Conservation (phyloP, 2,113 vertebrate genomes). For the Rhinogobius similis region DNA sequence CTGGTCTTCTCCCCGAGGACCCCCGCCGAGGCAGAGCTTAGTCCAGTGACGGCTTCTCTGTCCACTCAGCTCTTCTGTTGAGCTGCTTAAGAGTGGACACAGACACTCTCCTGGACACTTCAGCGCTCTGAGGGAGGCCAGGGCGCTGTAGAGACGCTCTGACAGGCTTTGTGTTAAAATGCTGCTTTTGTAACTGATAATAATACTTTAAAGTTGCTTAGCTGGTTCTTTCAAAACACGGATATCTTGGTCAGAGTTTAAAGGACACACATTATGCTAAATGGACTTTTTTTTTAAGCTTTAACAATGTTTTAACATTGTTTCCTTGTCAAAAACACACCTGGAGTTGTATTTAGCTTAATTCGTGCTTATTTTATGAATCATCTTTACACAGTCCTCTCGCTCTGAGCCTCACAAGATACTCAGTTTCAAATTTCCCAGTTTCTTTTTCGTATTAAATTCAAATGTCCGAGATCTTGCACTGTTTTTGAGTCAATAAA, state of each 20-base stretch:
- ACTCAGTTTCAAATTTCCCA: no score
- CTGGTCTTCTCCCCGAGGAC: background rate
- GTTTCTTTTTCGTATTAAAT: no score
- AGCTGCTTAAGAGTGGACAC: slow-evolving; percentile 8
- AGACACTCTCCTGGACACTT: background rate
- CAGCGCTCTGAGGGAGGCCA: background rate
- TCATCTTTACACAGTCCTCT: no score
- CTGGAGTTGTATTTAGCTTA: no score
- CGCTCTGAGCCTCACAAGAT: no score
- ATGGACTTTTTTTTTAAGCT: no score
- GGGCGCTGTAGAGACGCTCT: background rate
- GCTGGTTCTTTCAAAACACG: background rate
- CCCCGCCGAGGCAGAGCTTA: slow-evolving; percentile 7
- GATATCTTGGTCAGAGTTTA: background rate
- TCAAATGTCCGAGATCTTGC: no score
- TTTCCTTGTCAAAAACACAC: no score
- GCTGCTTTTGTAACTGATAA: background rate
- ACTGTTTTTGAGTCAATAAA: no score
- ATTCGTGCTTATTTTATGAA: no score
- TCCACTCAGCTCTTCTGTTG: slow-evolving; percentile 14
- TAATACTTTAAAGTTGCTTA: background rate
- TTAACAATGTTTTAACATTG: no score
- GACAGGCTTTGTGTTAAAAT: background rate
- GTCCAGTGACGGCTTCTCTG: slow-evolving; percentile 19
- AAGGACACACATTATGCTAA: no score